Percentiles rank a stretch among this genome's conserved stretches.
Conservation (phyloP, 2,888 invertebrate species). For the Hylaea fasciaria region DNA sequence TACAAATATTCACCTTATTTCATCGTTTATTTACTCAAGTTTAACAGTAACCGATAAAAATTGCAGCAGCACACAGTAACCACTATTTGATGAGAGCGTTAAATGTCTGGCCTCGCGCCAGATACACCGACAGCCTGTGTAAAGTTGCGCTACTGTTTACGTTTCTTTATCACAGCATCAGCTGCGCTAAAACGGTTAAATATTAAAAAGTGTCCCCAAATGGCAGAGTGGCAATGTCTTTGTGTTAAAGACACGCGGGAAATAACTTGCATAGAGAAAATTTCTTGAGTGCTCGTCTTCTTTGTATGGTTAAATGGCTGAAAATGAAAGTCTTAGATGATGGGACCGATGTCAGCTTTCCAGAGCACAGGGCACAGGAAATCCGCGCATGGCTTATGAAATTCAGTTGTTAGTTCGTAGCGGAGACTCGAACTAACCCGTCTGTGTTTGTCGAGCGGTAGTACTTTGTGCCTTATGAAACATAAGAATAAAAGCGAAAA, state of each 20-base stretch:
- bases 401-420: too few species aligned
- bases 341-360: too few species aligned
- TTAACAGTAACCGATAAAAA: background rate
- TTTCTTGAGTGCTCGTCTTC: slow-evolving; percentile 15
- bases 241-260: slow-evolving; percentile 20
- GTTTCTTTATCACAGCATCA: slow-evolving; percentile 12
- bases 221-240: slow-evolving; percentile 28
- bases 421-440: too few species aligned
- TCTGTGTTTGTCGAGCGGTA: too few species aligned
- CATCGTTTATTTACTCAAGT: background rate
- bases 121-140: background rate
- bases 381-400: too few species aligned
- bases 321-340: too few species aligned
- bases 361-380: too few species aligned
- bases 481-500: too few species aligned
- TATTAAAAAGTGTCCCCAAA: slow-evolving; percentile 30
- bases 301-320: too few species aligned
- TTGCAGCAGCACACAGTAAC: too few species aligned
- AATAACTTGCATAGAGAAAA: slow-evolving; percentile 24
- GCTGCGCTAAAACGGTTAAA: slow-evolving; percentile 21
- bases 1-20: background rate
- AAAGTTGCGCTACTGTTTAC: slow-evolving; percentile 5
- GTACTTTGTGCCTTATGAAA: too few species aligned
- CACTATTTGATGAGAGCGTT: too few species aligned
- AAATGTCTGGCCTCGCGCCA: background rate